A percentile compares a stretch with the other conserved stretches of the same genome.
These are phyloP conservation scores for Oryzaephilus surinamensis DNA, from an alignment of 1,140 invertebrate genomes.

Conservation along the genomic window DNA sequence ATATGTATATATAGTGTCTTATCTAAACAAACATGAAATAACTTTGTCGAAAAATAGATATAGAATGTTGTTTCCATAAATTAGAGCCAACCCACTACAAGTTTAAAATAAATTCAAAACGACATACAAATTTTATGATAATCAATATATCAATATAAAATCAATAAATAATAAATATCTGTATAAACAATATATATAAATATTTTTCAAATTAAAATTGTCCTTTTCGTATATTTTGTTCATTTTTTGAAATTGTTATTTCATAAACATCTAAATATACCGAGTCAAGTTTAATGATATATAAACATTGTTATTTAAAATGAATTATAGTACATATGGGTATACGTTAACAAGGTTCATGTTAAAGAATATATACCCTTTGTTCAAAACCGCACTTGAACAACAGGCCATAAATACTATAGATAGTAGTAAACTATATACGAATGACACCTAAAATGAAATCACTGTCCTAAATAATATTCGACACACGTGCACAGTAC, in stretches of 20 bases:
- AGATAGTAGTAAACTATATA: constrained; percentile 33
- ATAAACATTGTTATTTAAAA: constrained; percentile 35
- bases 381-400: constrained; percentile 33
- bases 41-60: constrained; percentile 14
- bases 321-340: constrained; percentile 30
- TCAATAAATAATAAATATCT: constrained; percentile 10
- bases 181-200: too few species aligned
- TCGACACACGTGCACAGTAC: constrained; percentile 24
- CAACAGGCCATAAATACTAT: constrained; percentile 33
- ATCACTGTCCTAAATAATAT: constrained; percentile 33
- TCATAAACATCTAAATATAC: constrained; percentile 28
- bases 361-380: constrained; percentile 32
- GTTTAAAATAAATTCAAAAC: too few species aligned
- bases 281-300: constrained; percentile 29
- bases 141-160: constrained; percentile 11
- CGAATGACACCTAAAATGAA: constrained; percentile 31
- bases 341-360: constrained; percentile 33
- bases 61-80: constrained; percentile 10
- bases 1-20: too few species aligned
- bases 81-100: constrained; percentile 9
- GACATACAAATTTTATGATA: too few species aligned
- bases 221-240: too few species aligned
- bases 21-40: constrained; percentile 12
- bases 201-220: too few species aligned
- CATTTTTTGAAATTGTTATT: too few species aligned